Base-by-base conservation (phyloP, 2,888 invertebrate genomes). In the Sialis lutaria region DNA sequence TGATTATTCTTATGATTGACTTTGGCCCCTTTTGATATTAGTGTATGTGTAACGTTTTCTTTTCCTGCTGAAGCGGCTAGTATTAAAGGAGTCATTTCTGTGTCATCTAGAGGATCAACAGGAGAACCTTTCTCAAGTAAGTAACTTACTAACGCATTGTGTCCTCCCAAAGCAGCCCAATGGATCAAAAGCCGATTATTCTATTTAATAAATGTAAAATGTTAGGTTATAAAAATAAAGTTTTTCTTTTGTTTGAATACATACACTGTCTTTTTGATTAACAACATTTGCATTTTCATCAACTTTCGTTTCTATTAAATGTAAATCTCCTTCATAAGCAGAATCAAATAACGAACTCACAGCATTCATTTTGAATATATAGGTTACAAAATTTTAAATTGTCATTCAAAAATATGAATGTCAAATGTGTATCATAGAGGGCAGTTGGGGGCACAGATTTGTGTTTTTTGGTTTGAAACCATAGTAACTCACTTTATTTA, bases 161-260 rank as follows among this genome's bases (percentile, higher is more conserved):
- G 82, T 22, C 88, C 88, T 51, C 85, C 79, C 46, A 85, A 68
- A 44, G 81, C 74, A 35, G 87, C 83, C 83, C 89, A 85, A 61
- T 89, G 86, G 52, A 89, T 65, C 13, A 86, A 67, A 51, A 81
- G 70, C 49, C 88, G 72, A 46, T 70, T 70, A 64, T 77, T 81
- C 85, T 85, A 63, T 31, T 22, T 68, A 70, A 35, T 47, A 51
- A 30, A 22, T 13, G 47, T 49, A 42, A 50, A 8, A 31, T 45
- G 37, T 45, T 40, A 34, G 31, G 46, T 44, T 42, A 46, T 44
- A 12, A 37, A 44, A 43, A n/a, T 35, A 39, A 42, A 32, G 13
- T 44, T 44, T 22, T 12, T 33, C 22, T 43, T 45, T 13, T 6
- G 6, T 33, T 46, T 32, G 22, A 44, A 48, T 55, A 65, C 67